Evolutionary conservation across 35 echinoderm and acorn worm genomes (phyloP), one percentile per base, ranked within the genome.

Genomic region (Hemicentrotus pulcherrimus): DNA sequence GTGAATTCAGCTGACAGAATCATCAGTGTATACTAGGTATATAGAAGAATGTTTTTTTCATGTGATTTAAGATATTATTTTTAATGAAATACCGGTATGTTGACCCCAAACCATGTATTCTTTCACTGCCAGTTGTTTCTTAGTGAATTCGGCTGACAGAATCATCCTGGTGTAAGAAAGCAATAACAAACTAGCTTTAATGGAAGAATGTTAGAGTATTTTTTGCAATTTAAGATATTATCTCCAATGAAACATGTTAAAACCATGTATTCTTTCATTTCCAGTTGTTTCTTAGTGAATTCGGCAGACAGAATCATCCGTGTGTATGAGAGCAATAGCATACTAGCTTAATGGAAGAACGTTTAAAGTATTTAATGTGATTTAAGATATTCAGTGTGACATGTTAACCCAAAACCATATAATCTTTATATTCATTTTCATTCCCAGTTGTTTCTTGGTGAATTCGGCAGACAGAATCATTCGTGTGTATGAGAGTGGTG

Each of bases 391-490:
- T 41, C 3, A 0, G 3, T 41, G 35, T 1, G 3, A 41, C 3
- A 41, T 3, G 35, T 41, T 41, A 41, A 41, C 35, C 35, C 35
- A 41, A 41, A 41, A 41, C 35, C 35, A 41, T 41, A 3, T 41
- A 41, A 1, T 41, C 35, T 41, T 41, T 41, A 41, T 41, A 41
- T 41, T 41, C 35, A 41, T 41, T 41, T 41, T 94, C 45, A 32
- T 86, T 60, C 88, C 16, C 94, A 99, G 98, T 86, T 98, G 97
- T 95, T 99, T 98, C 58, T 58, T 99, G 52, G 98, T 99, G 52
- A 99, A 99, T 58, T 97, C 98, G 24, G 98, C 98, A 11, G 98
- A 99, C 88, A 59, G 98, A n/a, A 96, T 99, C 32, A 99, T 98
- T 91, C 95, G 98, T 59, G 98, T 98, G 0, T 99, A 99, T 92